Percentiles rank a stretch among this genome's conserved stretches.
Conservation (phyloP, 30 jellyfish, hydroid and myxozoan genomes). For the Aurelia sp. region DNA sequence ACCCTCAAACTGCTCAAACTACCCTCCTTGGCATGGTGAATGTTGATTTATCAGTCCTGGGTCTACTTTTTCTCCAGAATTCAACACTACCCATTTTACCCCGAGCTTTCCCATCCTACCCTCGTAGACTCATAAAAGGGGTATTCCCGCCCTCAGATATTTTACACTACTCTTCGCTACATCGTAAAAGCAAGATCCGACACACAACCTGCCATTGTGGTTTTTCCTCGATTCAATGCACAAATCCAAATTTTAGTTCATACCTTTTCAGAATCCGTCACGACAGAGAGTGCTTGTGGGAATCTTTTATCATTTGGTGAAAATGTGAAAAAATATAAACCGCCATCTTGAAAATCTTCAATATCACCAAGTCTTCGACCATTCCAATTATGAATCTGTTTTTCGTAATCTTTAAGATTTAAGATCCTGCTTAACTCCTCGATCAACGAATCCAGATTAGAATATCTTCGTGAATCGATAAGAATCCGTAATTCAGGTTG, state of each 20-base stretch:
- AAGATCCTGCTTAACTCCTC: slow-evolving; percentile 66
- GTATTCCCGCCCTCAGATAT: too few relatives aligned
- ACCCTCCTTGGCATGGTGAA: too few relatives aligned
- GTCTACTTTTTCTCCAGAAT: too few relatives aligned
- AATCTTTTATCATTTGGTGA: slow-evolving; percentile 40
- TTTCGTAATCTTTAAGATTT: slow-evolving; percentile 64
- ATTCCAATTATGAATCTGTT: slow-evolving; percentile 31
- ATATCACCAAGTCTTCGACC: slow-evolving; percentile 46
- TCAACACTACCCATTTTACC: too few relatives aligned
- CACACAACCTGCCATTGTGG: too few relatives aligned
- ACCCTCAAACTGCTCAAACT: too few relatives aligned
- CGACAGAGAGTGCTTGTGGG: slow-evolving; percentile 34
- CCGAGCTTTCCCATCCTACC: too few relatives aligned
- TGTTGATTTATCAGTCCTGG: too few relatives aligned
- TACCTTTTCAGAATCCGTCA: background rate
- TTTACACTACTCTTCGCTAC: too few relatives aligned
- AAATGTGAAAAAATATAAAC: slow-evolving; percentile 64
- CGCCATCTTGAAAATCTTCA: slow-evolving; percentile 85
- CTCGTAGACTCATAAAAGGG: too few relatives aligned
- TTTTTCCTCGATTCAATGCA: too few relatives aligned
- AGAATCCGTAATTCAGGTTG: slow-evolving; percentile 75
- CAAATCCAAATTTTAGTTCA: background rate
- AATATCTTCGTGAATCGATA: slow-evolving; percentile 51
- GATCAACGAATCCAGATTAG: slow-evolving; percentile 39
- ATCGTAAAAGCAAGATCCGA: too few relatives aligned